Evolutionary conservation across 2,797 vertebrate genomes (phyloP).

Genomic region (Tokudaia tokunoshimensis): DNA sequence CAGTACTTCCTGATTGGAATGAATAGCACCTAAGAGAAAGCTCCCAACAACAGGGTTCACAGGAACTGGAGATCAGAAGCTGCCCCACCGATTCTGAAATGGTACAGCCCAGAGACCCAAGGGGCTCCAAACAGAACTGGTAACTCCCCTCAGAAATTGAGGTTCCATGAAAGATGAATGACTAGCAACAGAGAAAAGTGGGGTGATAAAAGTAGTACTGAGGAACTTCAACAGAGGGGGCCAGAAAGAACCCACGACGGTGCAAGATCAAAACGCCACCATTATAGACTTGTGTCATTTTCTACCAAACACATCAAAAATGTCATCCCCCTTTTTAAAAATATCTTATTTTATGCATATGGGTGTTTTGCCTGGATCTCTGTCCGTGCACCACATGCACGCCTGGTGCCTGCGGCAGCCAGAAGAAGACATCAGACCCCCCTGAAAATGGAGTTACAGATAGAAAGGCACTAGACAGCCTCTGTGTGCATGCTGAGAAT

Average conservation of each 20-base stretch:
- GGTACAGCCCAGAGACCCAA: neutral
- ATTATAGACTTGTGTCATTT: neutral
- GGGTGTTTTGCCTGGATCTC: neutral
- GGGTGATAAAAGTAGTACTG: neutral
- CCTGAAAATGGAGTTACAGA: neutral
- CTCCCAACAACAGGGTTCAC: neutral
- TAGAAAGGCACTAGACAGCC: neutral
- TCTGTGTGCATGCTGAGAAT: neutral
- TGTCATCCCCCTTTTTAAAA: neutral
- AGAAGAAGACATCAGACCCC: neutral
- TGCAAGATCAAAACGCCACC: fast-evolving
- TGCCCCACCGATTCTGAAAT: neutral
- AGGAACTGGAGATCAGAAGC: fast-evolving
- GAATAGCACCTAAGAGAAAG: neutral
- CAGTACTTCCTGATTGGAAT: neutral
- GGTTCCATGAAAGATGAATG: neutral
- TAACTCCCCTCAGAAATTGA: neutral
- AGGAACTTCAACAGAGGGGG: fast-evolving
- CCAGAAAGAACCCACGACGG: no score
- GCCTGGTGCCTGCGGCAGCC: neutral
- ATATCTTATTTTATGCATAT: neutral
- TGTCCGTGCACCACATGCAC: neutral
- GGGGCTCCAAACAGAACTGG: fast-evolving
- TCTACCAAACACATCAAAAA: neutral
- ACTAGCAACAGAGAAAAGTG: neutral